Base-by-base conservation (phyloP, 2,888 invertebrate species). In the Scaptomyza cyrtandrae region DNA sequence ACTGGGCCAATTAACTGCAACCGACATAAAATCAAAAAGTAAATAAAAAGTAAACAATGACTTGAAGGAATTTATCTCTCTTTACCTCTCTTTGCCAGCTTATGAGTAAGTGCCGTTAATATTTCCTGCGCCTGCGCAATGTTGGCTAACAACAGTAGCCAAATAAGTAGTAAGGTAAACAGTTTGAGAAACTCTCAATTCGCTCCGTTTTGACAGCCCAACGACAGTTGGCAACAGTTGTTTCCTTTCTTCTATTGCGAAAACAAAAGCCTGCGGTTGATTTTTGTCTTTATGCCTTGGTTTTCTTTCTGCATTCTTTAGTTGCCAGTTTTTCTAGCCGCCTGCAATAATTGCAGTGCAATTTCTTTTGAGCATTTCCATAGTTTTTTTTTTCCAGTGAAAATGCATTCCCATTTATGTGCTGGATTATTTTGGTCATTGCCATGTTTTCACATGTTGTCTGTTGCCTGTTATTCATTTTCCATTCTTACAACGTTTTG, bases 361-460 rank as follows among this genome's bases (percentile, higher is more conserved):
- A 85, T 88, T 78, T 78, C 62, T 70, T 13, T 19, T 13, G 3
- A 39, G 37, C 37, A 14, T 39, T 50, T 35, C 10, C 50, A 49
- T 53, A 46, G 48, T 62, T 24, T 24, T 3, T 24, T 39, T 64
- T 73, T 65, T 65, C 59, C 52, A 27, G n/a, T 6, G 70, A 80
- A 86, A 86, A 64, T 71, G 52, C 85, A 61, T 63, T 78, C 41
- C 49, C 54, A 50, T 55, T 57, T 35, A 53, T 63, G 65, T 58
- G 45, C 73, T 71, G 86, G 85, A 78, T 85, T 85, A 88, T 77
- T 85, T 83, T 86, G 85, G 85, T 84, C 88, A 81, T 85, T 88
- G 88, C 87, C 84, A 78, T 86, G 88, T 86, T 86, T 79, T 81
- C 86, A 82, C 88, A 85, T 75, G 69, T 59, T 77, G 71, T 50